Base-by-base conservation (phyloP, 2,113 vertebrate genomes). In the Sclerurus mexicanus region DNA sequence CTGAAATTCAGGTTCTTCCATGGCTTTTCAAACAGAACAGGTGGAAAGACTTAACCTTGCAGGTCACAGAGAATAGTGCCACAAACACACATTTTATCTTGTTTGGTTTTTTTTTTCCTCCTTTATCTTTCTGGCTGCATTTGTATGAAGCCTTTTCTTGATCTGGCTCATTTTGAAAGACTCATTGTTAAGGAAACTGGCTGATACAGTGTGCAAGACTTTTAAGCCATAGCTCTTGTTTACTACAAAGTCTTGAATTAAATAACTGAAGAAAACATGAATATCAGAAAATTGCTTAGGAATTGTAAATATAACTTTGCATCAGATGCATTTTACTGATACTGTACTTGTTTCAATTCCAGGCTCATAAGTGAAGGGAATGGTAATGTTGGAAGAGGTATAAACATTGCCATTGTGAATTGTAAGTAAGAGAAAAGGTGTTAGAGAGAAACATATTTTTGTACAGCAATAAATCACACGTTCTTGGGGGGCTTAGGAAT, bases 321-420 rank as follows among this genome's bases (percentile, higher is more conserved):
- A 69, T 42, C 55, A 78, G 46, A 62, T 79, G 37, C 10, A 4
- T 92, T 88, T 67, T 75, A 28, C 46, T 93, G 63, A 96, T 47
- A 52, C 5, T 69, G 12, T 47, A 50, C 82, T 52, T 86, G 14
- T 94, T 95, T 96, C 4, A 2, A 37, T 98, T 98, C 78, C 93
- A 98, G 98, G 68, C 91, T 98, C 35, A 31, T 98, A 31, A 97
- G 90, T 27, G 74, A 95, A 85, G n/a, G 35, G 83, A 93, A 80
- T 30, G 62, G 66, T 49, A 94, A 96, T 39, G 87, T n/a, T 50
- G 93, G 64, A 74, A 97, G 97, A 96, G 98, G 98, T 42, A 98
- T 98, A 80, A 98, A 98, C 49, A 95, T 98, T 73, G 98, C 97
- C 67, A 22, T 94, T 63, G 96, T 98, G 72, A 82, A 98, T 50